These are phyloP conservation scores for Hemithea aestivaria DNA, from an alignment of 2,888 invertebrate genomes.

Conservation along the genomic window DNA sequence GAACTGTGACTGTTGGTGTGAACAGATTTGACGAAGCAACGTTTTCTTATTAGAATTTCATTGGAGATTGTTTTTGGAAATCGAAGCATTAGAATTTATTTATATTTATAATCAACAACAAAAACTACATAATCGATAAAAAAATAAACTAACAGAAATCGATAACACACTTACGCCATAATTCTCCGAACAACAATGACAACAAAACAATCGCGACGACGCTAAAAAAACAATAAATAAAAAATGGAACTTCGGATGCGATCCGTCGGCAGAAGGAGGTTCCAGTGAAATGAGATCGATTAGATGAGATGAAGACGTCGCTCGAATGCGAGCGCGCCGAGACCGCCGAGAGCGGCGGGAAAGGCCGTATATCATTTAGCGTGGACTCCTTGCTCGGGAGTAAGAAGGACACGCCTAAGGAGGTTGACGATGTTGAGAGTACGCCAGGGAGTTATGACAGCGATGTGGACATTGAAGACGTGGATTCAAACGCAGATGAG, in stretches of 20 bases:
- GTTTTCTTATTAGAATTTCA: conserved; percentile 10
- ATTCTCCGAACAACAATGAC: too few species aligned
- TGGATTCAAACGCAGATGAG: conserved; percentile 65
- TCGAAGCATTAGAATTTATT: too few species aligned
- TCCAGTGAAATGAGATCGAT: conserved; percentile 55
- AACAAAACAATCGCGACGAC: conserved; percentile 2
- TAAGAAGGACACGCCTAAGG: conserved; percentile 55
- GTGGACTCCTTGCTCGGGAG: conserved; percentile 82
- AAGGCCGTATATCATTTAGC: conserved; percentile 86
- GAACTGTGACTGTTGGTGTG: too few species aligned
- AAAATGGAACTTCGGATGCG: conserved; percentile 25
- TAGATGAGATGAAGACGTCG: conserved; percentile 77
- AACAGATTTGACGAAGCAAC: too few species aligned
- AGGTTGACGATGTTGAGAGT: conserved; percentile 61
- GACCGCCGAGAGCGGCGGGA: conserved; percentile 72
- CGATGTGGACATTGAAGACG: conserved; percentile 73
- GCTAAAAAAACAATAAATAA: background rate
- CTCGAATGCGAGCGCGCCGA: conserved; percentile 74
- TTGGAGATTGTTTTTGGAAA: too few species aligned
- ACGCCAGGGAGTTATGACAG: conserved; percentile 65
- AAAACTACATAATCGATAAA: too few species aligned
- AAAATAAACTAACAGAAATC: too few species aligned
- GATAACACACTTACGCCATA: too few species aligned
- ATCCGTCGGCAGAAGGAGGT: conserved; percentile 22
- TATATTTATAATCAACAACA: too few species aligned